Evolutionary conservation across 2,113 vertebrate genomes (phyloP).

Genomic region (Setophaga coronata): DNA sequence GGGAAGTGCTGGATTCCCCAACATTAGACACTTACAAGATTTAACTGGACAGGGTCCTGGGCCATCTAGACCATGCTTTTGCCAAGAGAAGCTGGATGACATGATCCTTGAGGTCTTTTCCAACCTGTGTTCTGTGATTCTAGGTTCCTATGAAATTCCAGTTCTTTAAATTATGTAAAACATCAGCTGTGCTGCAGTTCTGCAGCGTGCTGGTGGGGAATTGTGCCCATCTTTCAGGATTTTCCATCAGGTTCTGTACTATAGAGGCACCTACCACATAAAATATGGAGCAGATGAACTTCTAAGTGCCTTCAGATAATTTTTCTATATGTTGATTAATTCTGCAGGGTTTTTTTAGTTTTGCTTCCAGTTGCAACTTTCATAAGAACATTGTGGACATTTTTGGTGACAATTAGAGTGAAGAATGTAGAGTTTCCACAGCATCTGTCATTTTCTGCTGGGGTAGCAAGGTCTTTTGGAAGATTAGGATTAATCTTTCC

Average conservation of each 20-base stretch:
- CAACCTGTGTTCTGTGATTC: neutral
- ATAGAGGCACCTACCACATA: neutral
- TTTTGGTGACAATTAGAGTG: neutral
- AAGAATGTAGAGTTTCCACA: neutral
- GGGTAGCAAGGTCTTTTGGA: neutral
- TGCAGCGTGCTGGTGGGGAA: neutral
- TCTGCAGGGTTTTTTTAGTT: neutral
- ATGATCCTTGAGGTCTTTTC: neutral
- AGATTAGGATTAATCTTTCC: slow-evolving; percentile 20
- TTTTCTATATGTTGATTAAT: neutral
- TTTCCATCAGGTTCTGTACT: neutral
- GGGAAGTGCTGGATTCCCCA: neutral
- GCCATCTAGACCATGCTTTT: neutral
- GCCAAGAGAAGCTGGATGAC: neutral
- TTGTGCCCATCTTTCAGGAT: neutral
- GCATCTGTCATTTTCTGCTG: neutral
- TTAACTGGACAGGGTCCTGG: neutral
- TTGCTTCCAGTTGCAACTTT: neutral
- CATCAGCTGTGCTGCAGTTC: neutral
- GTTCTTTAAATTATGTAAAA: neutral
- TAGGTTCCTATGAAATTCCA: neutral
- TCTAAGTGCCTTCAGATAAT: neutral
- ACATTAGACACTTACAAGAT: neutral
- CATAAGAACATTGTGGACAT: neutral
- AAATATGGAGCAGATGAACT: neutral